phyloP scores from a whole-genome alignment of 1,140 invertebrate species.

The Papilio polyxenes region DNA sequence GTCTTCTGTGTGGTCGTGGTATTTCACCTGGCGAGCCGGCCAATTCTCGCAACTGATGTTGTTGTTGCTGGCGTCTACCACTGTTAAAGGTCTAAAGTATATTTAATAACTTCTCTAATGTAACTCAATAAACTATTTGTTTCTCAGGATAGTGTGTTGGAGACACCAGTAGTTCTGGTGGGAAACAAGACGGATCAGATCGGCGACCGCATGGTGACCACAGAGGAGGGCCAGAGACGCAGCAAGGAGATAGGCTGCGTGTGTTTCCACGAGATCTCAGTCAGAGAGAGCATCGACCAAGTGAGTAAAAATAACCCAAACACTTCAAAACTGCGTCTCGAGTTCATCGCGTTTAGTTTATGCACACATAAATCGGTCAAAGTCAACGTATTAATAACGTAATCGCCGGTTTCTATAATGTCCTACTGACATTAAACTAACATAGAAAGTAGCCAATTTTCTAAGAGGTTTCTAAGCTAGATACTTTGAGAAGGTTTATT shows the following conservation, averaged over 20 bases:
- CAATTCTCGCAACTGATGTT: too few species aligned
- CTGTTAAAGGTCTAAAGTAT: too few species aligned
- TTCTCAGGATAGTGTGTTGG: conserved; percentile 80
- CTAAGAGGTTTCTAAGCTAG: neutral
- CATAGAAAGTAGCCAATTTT: conserved; percentile 9
- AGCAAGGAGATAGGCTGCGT: conserved; percentile 90
- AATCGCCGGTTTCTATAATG: conserved; percentile 11
- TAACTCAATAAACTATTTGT: conserved; percentile 42
- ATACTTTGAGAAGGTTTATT: neutral
- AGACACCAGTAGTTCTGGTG: conserved; percentile 88
- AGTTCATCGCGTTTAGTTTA: conserved; percentile 36
- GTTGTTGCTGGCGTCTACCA: too few species aligned
- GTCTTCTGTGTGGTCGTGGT: too few species aligned
- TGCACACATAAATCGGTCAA: conserved; percentile 35
- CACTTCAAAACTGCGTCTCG: conserved; percentile 33
- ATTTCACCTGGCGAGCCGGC: too few species aligned
- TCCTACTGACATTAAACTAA: neutral
- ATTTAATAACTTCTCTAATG: too few species aligned
- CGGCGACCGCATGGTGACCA: conserved; percentile 88
- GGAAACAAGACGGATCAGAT: conserved; percentile 90
- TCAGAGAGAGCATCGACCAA: conserved; percentile 89
- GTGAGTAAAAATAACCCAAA: conserved; percentile 65
- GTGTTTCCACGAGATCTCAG: conserved; percentile 91
- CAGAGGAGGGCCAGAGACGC: conserved; percentile 86
- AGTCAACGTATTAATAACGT: conserved; percentile 32